Percentiles rank a stretch among this genome's conserved stretches.
phyloP scores from a whole-genome alignment of 2,797 vertebrate genomes.

The Microctenopoma lineatum region DNA sequence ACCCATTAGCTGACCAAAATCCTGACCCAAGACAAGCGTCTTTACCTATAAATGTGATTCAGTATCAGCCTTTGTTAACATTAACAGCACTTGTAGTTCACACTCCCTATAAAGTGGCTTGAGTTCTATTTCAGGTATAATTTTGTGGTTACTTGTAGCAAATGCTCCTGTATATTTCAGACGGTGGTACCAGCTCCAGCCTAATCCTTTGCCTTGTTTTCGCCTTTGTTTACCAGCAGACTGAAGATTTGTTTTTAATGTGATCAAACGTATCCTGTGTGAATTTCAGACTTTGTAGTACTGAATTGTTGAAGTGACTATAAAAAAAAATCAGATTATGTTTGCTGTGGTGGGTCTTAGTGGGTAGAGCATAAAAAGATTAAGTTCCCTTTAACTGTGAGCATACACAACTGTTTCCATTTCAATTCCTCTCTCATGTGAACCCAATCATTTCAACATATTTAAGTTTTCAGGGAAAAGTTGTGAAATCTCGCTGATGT shows the following conservation, averaged over 20 bases:
- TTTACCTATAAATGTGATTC: constrained; percentile 74
- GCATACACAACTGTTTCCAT: constrained; percentile 42
- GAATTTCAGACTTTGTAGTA: constrained; percentile 59
- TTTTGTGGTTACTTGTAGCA: constrained; percentile 69
- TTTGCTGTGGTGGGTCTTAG: constrained; percentile 56
- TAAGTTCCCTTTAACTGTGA: constrained; percentile 61
- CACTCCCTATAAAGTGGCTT: constrained; percentile 74
- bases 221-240: constrained; percentile 66
- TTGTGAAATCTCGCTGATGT: constrained; percentile 49
- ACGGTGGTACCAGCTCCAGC: constrained; percentile 62
- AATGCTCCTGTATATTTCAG: constrained; percentile 66
- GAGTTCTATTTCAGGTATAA: constrained; percentile 64
- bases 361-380: constrained; percentile 33
- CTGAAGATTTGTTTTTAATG: constrained; percentile 57
- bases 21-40: constrained; percentile 12
- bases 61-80: constrained; percentile 53
- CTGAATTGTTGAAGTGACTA: constrained; percentile 63
- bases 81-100: constrained; percentile 58
- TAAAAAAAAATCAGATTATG: constrained; percentile 25
- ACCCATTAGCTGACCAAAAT: constrained; percentile 30
- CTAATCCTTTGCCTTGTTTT: constrained; percentile 71
- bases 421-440: constrained; percentile 42
- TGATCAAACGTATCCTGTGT: constrained; percentile 68
- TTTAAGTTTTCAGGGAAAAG: constrained; percentile 53
- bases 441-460: constrained; percentile 57